Percentiles rank a stretch among this genome's conserved stretches.
phyloP scores from a whole-genome alignment of 2,888 invertebrate genomes.

The Acrocyrtus sp. region DNA sequence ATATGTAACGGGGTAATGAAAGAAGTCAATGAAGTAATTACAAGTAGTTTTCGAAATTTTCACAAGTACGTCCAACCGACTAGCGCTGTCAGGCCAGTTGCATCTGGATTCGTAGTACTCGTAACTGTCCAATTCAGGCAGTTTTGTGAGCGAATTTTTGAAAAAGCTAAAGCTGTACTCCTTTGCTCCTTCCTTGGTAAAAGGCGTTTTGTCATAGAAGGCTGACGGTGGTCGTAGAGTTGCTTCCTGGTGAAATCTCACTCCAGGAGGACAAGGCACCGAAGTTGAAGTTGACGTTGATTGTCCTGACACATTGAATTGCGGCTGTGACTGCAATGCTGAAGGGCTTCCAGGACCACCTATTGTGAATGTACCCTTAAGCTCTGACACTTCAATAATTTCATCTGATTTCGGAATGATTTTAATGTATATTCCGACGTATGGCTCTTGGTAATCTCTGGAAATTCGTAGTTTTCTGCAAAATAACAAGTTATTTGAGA shows the following conservation, averaged over 20 bases:
- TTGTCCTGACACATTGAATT: slow-evolving; percentile 4
- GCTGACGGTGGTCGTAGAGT: no score
- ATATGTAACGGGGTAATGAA: not conserved
- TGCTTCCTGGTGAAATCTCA: no score
- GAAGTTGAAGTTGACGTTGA: no score
- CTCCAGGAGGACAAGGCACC: no score
- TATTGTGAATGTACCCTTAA: slow-evolving; percentile 41
- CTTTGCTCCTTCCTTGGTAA: not conserved
- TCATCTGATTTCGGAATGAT: slow-evolving; percentile 41
- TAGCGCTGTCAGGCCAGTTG: slow-evolving; percentile 42
- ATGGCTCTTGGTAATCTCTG: slow-evolving; percentile 46
- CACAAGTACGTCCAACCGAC: slow-evolving; percentile 27
- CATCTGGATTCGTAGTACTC: slow-evolving; percentile 49
- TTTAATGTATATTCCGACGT: slow-evolving; percentile 46
- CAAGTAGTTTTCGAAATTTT: slow-evolving; percentile 40
- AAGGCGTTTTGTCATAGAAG: no score
- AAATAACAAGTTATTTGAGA: not conserved
- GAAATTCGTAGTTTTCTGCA: slow-evolving; percentile 43
- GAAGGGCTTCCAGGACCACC: no score
- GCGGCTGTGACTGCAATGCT: not conserved
- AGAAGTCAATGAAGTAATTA: not conserved
- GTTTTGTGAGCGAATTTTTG: slow-evolving; percentile 31
- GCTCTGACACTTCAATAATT: slow-evolving; percentile 39
- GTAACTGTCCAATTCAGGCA: slow-evolving; percentile 34
- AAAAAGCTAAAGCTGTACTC: slow-evolving; percentile 21